These are phyloP conservation scores for Acipenser transmontanus DNA, from an alignment of 2,797 vertebrate genomes.

Conservation along the genomic window DNA sequence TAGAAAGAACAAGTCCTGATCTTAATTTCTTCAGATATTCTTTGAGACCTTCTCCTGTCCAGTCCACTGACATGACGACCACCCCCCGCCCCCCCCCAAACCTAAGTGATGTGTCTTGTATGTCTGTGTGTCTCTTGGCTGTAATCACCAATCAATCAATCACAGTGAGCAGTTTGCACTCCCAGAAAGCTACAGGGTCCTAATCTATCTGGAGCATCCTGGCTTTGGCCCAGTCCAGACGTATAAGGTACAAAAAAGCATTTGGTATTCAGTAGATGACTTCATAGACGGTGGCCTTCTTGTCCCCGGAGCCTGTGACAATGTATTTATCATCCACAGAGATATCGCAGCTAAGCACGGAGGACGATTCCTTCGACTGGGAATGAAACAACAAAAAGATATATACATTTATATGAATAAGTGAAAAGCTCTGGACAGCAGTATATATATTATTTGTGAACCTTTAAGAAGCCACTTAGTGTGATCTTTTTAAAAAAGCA, in stretches of 20 bases:
- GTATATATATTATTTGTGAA: too few species aligned
- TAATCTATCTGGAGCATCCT: neutral
- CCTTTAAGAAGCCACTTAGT: too few species aligned
- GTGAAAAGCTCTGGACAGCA: too few species aligned
- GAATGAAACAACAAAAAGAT: constrained; percentile 30
- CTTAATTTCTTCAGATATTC: constrained; percentile 4
- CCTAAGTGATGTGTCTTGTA: too few species aligned
- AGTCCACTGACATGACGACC: neutral
- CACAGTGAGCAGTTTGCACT: neutral
- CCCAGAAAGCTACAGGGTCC: neutral
- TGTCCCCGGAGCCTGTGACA: constrained; percentile 76
- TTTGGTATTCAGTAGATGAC: constrained; percentile 72
- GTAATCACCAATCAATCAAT: neutral
- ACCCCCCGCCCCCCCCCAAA: neutral
- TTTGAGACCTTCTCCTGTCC: neutral
- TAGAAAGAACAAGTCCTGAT: constrained; percentile 16
- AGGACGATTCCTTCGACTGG: constrained; percentile 78
- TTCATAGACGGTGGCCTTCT: constrained; percentile 78
- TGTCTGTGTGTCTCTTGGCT: neutral
- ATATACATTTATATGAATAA: neutral
- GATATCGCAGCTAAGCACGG: constrained; percentile 77
- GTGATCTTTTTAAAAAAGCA: too few species aligned
- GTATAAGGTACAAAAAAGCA: constrained; percentile 23
- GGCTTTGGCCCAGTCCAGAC: constrained; percentile 53
- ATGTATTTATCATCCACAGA: constrained; percentile 80